Percentiles rank a stretch among this genome's conserved stretches.
Conservation (phyloP, 2,113 vertebrate species). For the Notiomystis cincta region DNA sequence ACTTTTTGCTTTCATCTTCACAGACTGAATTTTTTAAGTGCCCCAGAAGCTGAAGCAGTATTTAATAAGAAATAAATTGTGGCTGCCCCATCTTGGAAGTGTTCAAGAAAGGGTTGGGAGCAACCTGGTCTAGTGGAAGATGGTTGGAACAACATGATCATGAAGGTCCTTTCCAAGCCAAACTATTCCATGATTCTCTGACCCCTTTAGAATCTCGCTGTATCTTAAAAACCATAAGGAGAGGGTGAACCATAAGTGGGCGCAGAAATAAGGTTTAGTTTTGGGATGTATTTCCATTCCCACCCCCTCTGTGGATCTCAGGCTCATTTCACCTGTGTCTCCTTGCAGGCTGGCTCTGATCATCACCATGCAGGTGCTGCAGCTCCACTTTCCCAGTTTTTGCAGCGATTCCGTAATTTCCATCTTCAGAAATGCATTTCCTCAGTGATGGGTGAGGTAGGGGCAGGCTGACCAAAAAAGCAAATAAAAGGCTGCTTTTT, state of each 20-base stretch:
- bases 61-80: neutral
- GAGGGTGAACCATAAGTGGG: neutral
- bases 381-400: neutral
- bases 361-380: neutral
- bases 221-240: neutral
- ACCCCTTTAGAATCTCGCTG: neutral
- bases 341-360: neutral
- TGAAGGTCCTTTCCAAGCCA: neutral
- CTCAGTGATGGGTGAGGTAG: rapidly evolving
- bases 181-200: neutral
- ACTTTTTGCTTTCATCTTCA: neutral
- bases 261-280: neutral
- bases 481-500: neutral
- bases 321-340: neutral
- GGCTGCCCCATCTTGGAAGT: neutral
- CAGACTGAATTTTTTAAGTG: neutral
- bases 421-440: neutral
- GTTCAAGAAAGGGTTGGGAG: neutral
- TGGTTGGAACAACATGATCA: too few relatives aligned
- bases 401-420: neutral
- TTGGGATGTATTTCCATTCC: neutral
- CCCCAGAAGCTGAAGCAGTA: neutral
- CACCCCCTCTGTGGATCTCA: neutral
- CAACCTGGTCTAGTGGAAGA: neutral
- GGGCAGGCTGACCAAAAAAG: neutral